Evolutionary conservation across 2,888 invertebrate species (phyloP).

Genomic region (Drosophila nigritarsus): DNA sequence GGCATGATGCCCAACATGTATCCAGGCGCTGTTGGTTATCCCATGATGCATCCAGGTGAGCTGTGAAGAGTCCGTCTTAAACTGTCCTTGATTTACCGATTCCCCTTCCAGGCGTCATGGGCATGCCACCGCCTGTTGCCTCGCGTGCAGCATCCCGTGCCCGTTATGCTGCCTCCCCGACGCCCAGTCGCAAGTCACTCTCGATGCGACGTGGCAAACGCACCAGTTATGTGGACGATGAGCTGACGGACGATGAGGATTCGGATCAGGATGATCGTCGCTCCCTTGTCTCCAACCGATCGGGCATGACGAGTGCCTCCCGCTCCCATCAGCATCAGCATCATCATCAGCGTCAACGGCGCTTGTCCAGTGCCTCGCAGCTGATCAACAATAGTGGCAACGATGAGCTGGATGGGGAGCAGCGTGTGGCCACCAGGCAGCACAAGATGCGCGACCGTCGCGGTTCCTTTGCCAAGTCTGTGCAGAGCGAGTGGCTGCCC

Average conservation of each 20-base stretch:
- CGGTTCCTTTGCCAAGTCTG: conserved; percentile 79
- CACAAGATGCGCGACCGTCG: conserved; percentile 74
- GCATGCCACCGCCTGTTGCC: conserved; percentile 81
- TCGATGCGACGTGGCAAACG: conserved; percentile 86
- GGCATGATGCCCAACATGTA: conserved; percentile 82
- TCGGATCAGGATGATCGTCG: conserved; percentile 87
- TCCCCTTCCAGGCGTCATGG: conserved; percentile 71
- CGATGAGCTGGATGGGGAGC: conserved; percentile 75
- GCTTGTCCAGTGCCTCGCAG: conserved; percentile 83
- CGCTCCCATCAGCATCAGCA: conserved; percentile 59
- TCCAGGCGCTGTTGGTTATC: conserved; percentile 83
- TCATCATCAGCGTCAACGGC: conserved; percentile 71
- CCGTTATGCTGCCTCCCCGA: conserved; percentile 89
- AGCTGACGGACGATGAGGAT: conserved; percentile 87
- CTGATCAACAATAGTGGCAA: conserved; percentile 56
- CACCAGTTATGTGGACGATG: conserved; percentile 85
- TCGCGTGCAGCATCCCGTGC: conserved; percentile 87
- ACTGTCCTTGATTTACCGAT: neutral
- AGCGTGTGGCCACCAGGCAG: conserved; percentile 47
- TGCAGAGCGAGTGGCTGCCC: conserved; percentile 82
- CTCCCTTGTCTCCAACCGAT: conserved; percentile 83
- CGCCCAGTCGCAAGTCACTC: conserved; percentile 90
- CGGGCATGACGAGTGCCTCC: conserved; percentile 74
- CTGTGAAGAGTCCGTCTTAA: neutral
- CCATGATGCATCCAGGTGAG: conserved; percentile 85